A percentile compares a stretch with the other conserved stretches of the same genome.
phyloP scores from a whole-genome alignment of 2,888 invertebrate species.

The Elegia similella region DNA sequence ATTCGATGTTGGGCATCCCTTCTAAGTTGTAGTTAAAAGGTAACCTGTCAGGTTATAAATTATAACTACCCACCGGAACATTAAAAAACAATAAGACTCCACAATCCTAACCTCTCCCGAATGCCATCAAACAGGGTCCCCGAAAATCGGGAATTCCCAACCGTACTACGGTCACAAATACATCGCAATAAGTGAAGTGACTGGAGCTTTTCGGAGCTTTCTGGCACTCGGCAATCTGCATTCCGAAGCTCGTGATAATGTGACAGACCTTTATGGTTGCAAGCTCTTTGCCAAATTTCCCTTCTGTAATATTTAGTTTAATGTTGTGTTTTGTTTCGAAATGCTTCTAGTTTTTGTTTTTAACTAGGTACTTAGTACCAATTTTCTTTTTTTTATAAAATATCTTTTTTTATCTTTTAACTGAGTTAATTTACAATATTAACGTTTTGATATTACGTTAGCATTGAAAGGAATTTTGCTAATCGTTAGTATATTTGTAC shows the following conservation, averaged over 20 bases:
- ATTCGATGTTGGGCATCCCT: no score
- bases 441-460: no score
- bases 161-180: conserved; percentile 56
- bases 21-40: no score
- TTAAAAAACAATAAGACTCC: neutral
- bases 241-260: conserved; percentile 13
- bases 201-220: conserved; percentile 64
- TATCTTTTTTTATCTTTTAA: no score
- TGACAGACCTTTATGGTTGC: conserved; percentile 12
- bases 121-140: conserved; percentile 17
- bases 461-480: no score
- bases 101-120: conserved; percentile 5
- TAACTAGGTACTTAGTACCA: no score
- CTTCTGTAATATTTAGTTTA: neutral
- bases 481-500: no score
- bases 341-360: neutral
- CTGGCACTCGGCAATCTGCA: conserved; percentile 68
- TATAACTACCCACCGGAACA: no score
- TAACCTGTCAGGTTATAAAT: no score
- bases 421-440: no score
- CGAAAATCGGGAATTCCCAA: conserved; percentile 61
- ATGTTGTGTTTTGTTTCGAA: neutral
- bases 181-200: conserved; percentile 78
- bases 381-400: no score
- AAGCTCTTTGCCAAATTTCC: conserved; percentile 3